Base-by-base conservation (phyloP, 2,888 invertebrate species). In the Apamea crenata region DNA sequence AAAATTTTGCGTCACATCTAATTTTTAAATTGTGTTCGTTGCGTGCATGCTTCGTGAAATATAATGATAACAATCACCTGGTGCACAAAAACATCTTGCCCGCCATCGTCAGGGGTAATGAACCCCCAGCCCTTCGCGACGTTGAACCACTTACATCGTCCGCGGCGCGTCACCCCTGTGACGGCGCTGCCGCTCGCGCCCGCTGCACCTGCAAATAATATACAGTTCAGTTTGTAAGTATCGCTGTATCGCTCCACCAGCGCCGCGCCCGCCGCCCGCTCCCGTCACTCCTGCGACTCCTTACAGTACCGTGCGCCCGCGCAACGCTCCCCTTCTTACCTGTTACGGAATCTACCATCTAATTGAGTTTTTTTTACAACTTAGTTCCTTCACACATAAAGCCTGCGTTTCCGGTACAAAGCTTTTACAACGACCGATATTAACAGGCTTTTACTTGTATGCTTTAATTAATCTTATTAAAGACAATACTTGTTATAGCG, bases 121-220 rank as follows among this genome's bases (percentile, higher is more conserved):
- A 99, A 99, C 85, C 99, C 99, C 98, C 99, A 99, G 83, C 99
- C 99, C 96, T 99, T 99, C 90, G 98, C 98, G 86, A 99, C 99
- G 96, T 99, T 99, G 96, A 99, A 99, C 99, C 99, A 99, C 97
- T 99, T 99, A 97, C 99, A 99, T 94, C 98, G 98, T 82, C 99
- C 99, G 93, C 97, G 97, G 87, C 98, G 97, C 90, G 97, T 97
- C 90, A 98, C 97, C 86, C 97, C 97, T 87, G 96, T 97, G 86
- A 97, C 97, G 74, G 93, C 93, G 85, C 91, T 91, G 74, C 92
- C 92, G 87, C 94, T 92, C 78, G 93, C 91, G 89, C 91, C 91
- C 89, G 91, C 92, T 89, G 93, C 94, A 94, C 95, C 95, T 96
- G 94, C 91, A 93, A 94, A 84, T 90, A 91, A 92, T 89, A 84